A percentile compares a stretch with the other conserved stretches of the same genome.
Evolutionary conservation across 2,113 vertebrate species (phyloP).

Genomic region (Odocoileus virginianus): DNA sequence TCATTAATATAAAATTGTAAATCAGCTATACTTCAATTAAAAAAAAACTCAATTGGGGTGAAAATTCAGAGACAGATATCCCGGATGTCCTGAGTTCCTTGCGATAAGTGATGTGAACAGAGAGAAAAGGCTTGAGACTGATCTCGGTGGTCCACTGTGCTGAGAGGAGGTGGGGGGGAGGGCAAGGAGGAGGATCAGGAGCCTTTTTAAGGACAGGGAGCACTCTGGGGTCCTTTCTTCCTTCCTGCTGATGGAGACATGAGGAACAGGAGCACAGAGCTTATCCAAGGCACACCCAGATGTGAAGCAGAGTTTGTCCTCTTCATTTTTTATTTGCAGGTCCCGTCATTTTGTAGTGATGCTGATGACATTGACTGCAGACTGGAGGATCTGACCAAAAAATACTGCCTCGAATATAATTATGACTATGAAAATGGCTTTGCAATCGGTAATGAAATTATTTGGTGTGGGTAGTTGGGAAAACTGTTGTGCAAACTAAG

Average conservation of each 20-base stretch:
- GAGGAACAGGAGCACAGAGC: background rate
- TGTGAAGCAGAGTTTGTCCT: background rate
- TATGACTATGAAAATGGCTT: constrained; percentile 99
- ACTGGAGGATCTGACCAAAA: constrained; percentile 89
- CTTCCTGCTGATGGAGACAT: background rate
- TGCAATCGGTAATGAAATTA: constrained; percentile 88
- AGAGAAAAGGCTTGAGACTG: background rate
- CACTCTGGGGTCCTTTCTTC: background rate
- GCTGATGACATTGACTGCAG: constrained; percentile 91
- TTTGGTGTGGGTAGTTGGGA: background rate
- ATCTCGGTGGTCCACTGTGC: background rate
- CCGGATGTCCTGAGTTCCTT: background rate
- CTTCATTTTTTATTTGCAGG: constrained; percentile 79
- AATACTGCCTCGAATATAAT: constrained; percentile 96
- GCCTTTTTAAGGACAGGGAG: background rate
- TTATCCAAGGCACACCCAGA: background rate
- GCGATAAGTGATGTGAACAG: background rate
- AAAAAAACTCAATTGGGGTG: background rate
- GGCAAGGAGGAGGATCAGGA: accelerated
- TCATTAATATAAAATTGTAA: background rate
- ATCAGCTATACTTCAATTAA: background rate
- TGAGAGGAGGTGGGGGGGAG: background rate
- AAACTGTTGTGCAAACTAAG: background rate
- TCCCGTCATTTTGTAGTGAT: constrained; percentile 91
- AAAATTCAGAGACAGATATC: background rate